A percentile compares a stretch with the other conserved stretches of the same genome.
These are phyloP conservation scores for Falco rusticolus DNA, from an alignment of 2,797 vertebrate genomes.

Conservation along the genomic window DNA sequence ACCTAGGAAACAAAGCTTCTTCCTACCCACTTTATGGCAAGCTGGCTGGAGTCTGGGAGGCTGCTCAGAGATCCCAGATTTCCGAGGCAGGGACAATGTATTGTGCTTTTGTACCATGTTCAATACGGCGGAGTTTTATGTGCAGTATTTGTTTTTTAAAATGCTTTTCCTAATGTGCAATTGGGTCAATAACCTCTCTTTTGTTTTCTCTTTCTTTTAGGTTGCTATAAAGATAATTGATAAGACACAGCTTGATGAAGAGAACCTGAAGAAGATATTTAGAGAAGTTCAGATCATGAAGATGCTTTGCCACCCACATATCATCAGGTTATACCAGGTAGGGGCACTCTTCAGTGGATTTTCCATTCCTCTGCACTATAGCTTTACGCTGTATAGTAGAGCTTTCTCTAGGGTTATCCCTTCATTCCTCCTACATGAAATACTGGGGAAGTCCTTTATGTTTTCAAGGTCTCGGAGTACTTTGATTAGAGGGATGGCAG, in stretches of 20 bases:
- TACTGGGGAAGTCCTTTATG: not conserved
- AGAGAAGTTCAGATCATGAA: slow-evolving; percentile 99
- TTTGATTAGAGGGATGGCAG: not conserved
- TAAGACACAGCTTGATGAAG: slow-evolving; percentile 97
- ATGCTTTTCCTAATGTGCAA: rapidly evolving
- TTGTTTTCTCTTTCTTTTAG: slow-evolving; percentile 66
- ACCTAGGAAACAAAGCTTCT: not conserved
- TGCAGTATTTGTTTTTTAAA: not conserved
- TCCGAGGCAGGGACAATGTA: not conserved
- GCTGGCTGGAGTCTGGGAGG: not conserved
- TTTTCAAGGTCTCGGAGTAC: not conserved
- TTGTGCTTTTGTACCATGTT: rapidly evolving
- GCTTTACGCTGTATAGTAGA: rapidly evolving
- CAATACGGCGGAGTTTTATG: rapidly evolving
- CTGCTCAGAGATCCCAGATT: not conserved
- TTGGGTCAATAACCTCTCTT: not conserved
- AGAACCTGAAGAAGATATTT: slow-evolving; percentile 99
- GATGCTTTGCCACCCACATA: slow-evolving; percentile 97
- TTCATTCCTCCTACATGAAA: rapidly evolving
- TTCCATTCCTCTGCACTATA: rapidly evolving
- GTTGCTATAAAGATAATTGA: slow-evolving; percentile 99
- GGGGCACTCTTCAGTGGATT: not conserved
- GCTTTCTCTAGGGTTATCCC: not conserved
- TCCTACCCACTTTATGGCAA: not conserved
- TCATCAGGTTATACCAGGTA: slow-evolving; percentile 98